Evolutionary conservation across 2,888 invertebrate species (phyloP).

Genomic region (Pachydiplax longipennis): DNA sequence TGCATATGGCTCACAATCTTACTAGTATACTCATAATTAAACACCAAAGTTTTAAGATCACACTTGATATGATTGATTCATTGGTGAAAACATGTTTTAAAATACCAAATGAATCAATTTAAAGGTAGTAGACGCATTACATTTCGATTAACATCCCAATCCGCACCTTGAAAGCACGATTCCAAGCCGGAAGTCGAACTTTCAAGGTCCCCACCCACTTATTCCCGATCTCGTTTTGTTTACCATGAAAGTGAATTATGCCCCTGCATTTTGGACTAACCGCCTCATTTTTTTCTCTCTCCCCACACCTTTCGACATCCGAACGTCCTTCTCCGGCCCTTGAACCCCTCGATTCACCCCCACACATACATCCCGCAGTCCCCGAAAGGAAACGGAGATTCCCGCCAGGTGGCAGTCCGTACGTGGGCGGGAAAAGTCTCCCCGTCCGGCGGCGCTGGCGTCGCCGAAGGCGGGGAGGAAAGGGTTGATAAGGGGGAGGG

Average conservation of each 20-base stretch:
- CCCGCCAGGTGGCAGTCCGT: constrained; percentile 23
- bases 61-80: no score
- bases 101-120: no score
- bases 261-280: not conserved
- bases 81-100: no score
- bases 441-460: constrained; percentile 22
- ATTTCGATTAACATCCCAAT: no score
- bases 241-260: not conserved
- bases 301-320: not conserved
- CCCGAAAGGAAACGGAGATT: constrained; percentile 26
- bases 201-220: not conserved
- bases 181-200: no score
- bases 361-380: not conserved
- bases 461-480: constrained; percentile 13
- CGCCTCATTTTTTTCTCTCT: not conserved
- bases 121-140: no score
- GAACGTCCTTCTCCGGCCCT: not conserved
- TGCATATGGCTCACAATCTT: no score
- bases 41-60: no score
- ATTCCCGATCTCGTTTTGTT: not conserved
- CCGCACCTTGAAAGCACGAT: no score
- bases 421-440: constrained; percentile 39
- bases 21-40: no score
- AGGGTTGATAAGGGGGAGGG: not conserved
- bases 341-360: not conserved